These are phyloP conservation scores for Anguilla rostrata DNA, from an alignment of 2,113 vertebrate genomes.

Conservation along the genomic window DNA sequence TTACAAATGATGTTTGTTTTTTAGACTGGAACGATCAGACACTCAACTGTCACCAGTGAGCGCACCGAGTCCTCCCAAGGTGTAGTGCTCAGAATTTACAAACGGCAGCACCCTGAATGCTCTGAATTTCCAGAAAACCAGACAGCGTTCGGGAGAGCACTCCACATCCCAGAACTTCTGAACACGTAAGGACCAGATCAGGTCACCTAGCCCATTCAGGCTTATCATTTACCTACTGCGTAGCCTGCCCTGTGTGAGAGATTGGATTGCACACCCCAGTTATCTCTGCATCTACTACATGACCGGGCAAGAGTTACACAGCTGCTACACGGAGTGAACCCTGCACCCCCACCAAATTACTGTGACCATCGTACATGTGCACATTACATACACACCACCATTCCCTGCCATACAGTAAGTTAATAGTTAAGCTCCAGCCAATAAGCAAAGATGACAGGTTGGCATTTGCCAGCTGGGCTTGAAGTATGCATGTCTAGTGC, in stretches of 20 bases:
- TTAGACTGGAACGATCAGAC: too few species aligned
- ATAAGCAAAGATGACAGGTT: constrained; percentile 43
- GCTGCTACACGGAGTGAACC: background rate
- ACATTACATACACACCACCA: background rate
- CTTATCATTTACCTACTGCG: background rate
- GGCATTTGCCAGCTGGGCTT: constrained; percentile 38
- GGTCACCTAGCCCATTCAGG: background rate
- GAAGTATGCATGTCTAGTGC: constrained; percentile 28
- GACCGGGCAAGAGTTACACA: background rate
- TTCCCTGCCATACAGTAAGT: background rate
- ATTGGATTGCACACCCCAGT: background rate
- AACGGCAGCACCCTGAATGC: too few species aligned
- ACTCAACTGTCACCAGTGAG: too few species aligned
- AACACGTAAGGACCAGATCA: background rate
- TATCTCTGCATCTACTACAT: background rate
- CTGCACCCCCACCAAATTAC: background rate
- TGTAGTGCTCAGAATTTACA: too few species aligned
- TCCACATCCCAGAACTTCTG: too few species aligned
- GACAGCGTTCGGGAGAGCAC: too few species aligned
- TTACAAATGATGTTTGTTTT: too few species aligned
- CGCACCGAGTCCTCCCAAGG: too few species aligned
- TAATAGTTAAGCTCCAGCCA: constrained; percentile 9
- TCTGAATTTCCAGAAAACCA: too few species aligned
- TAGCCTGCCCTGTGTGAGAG: background rate
- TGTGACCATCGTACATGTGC: background rate